These are phyloP conservation scores for Tinea semifulvella DNA, from an alignment of 2,888 invertebrate genomes.

Conservation along the genomic window DNA sequence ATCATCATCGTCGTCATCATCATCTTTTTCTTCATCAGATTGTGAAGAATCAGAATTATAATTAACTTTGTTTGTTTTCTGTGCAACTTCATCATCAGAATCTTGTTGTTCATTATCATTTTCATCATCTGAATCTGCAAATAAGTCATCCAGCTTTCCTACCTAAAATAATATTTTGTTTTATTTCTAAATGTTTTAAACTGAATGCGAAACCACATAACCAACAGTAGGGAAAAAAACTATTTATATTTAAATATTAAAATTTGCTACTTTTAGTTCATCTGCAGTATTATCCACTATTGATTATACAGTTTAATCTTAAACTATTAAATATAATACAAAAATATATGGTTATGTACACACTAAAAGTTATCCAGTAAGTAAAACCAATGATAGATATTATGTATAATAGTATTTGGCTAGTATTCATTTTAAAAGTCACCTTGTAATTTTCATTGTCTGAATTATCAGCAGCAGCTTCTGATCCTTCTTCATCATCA, in stretches of 20 bases:
- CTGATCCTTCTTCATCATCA: constrained; percentile 30
- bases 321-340: too few relatives aligned
- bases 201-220: too few relatives aligned
- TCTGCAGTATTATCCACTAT: too few relatives aligned
- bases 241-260: too few relatives aligned
- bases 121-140: constrained; percentile 53
- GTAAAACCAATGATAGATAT: too few relatives aligned
- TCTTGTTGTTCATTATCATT: constrained; percentile 47
- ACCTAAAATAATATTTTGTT: constrained; percentile 46
- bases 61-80: constrained; percentile 30
- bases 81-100: constrained; percentile 14
- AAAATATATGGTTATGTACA: too few relatives aligned
- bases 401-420: too few relatives aligned
- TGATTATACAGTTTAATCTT: too few relatives aligned
- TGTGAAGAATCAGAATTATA: constrained; percentile 48
- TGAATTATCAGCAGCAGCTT: constrained; percentile 33
- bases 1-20: constrained; percentile 38
- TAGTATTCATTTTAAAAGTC: too few relatives aligned
- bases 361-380: too few relatives aligned
- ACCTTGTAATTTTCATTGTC: constrained; percentile 50
- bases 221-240: too few relatives aligned
- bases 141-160: constrained; percentile 63
- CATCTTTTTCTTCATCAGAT: constrained; percentile 32
- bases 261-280: too few relatives aligned
- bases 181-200: neutral